Evolutionary conservation across 2,113 vertebrate genomes (phyloP), one percentile per base, ranked within the genome.

Genomic region (Azemiops feae): DNA sequence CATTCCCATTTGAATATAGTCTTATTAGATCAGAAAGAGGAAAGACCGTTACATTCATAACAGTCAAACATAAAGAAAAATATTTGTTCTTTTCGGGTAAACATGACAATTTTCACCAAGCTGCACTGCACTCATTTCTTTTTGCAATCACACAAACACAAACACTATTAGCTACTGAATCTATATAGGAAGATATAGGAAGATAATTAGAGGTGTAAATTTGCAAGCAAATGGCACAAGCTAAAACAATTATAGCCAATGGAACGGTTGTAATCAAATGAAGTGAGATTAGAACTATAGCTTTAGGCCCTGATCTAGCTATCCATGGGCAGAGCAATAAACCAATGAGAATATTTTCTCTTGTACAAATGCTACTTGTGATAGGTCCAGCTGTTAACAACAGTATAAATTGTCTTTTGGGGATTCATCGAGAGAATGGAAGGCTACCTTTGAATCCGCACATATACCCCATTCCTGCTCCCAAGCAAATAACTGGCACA

Each of bases 131-230:
- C 54, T n/a, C 69, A 93, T 93, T 89, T 93, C 22, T n/a, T 85
- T 90, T 52, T 52, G 74, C 45, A 64, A 53, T 90, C 47, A 90
- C n/a, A 43, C 43, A 86, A 85, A 85, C 53, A 16, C n/a, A 91
- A 91, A 87, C 23, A 25, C 3, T 7, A 87, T 64, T 47, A 53
- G 60, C 74, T 90, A 34, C 81, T 54, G 90, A 87, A 90, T 87
- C n/a, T 60, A 54, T 93, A 57, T 18, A 43, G 60, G 22, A 58
- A 11, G 30, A 58, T 55, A 85, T 11, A 9, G 8, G n/a, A 34
- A 93, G 55, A 86, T 85, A 90, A 86, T 45, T 43, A 93, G 47
- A 34, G 54, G 52, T n/a, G 60, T 87, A 43, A 87, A 60, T 93
- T 47, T 64, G 54, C 16, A 93, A 90, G 88, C 16, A 52, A 90